Base-by-base conservation (phyloP, 2,888 invertebrate species). In the Ichneumoninae sp. region DNA sequence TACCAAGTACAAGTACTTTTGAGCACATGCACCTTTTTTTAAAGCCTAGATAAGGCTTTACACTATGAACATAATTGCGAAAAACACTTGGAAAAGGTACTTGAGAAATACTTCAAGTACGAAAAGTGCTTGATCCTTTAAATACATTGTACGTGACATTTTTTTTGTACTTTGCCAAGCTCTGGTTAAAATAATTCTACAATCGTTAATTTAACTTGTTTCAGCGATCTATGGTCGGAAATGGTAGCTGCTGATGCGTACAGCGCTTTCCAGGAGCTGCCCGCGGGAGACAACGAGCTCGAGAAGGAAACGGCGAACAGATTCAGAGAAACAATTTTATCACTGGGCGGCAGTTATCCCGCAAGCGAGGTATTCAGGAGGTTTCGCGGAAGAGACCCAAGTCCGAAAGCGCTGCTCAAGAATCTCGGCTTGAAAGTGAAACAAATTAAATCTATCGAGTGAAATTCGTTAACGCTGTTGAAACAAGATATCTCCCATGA, bases 361-460 rank as follows among this genome's bases (percentile, higher is more conserved):
- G 96, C 98, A 0, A 96, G 96, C 85, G 97, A 98, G 94, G 96
- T 98, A 6, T 99, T 99, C 94, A 95, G 98, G 80, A 95, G 97
- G 91, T 99, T 99, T 94, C 95, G 98, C 86, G 99, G 99, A 0
- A 95, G 99, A 71, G 98, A 99, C 94, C 98, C 98, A 0, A 97
- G 97, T 1, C 96, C 97, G 0, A 96, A 97, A 91, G 97, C 98
- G 0, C 94, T 98, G 54, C 93, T 98, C 0, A 96, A 95, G 88
- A 95, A 95, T 83, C 94, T 96, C 68, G 95, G 96, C 54, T 92
- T 96, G 84, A 94, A 94, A 76, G 60, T 8, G 13, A 72, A 76
- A 26, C 40, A 44, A 47, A 72, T 36, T 13, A 65, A 80, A 60
- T 13, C 7, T 8, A 10, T 19, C 16, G 77, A 81, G 44, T 78